Evolutionary conservation across 35 echinoderm and acorn worm genomes (phyloP).

Genomic region (Ophioderma brevispina): DNA sequence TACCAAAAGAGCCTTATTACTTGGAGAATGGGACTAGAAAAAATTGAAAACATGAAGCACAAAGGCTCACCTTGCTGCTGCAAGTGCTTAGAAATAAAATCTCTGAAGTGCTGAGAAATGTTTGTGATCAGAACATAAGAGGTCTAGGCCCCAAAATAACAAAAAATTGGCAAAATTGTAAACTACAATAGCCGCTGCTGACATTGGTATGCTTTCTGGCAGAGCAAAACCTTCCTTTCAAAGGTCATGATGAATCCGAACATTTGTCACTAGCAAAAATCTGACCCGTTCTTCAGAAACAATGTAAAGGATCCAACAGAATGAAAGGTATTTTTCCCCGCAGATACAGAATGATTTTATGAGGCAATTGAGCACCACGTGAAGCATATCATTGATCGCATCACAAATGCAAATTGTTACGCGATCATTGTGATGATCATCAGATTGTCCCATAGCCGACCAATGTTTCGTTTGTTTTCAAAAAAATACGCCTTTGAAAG

Average conservation of each 20-base stretch:
- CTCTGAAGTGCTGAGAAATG: neutral
- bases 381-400: neutral
- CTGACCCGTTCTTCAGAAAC: neutral
- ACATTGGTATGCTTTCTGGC: neutral
- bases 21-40: slow-evolving; percentile 20
- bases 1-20: neutral
- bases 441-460: neutral
- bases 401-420: slow-evolving; percentile 4
- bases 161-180: neutral
- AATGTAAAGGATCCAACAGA: neutral
- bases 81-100: neutral
- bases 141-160: neutral
- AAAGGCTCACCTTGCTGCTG: neutral
- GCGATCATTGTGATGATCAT: neutral
- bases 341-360: slow-evolving; percentile 22
- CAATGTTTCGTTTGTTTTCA: neutral
- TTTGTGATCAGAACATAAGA: slow-evolving; percentile 1
- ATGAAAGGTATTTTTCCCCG: neutral
- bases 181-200: neutral
- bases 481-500: slow-evolving; percentile 28
- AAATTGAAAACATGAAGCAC: slow-evolving; percentile 22
- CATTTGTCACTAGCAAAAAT: neutral
- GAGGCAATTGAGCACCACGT: neutral
- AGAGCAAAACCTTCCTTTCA: slow-evolving; percentile 14
- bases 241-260: neutral